Conservation (phyloP, 1,140 invertebrate species). For the Camponotus pennsylvanicus region DNA sequence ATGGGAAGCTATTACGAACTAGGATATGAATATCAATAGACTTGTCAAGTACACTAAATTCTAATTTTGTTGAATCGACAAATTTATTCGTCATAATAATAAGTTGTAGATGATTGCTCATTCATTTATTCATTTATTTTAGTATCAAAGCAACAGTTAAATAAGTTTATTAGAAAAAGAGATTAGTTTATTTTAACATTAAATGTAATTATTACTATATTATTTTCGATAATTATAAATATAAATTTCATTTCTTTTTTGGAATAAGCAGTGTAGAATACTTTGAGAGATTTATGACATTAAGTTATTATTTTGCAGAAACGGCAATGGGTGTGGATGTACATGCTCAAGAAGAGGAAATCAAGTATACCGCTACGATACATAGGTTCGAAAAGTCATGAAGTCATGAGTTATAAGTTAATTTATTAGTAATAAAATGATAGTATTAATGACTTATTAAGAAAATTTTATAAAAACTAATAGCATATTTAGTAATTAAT, state of each 20-base stretch:
- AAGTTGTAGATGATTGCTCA: background rate
- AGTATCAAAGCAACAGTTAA: background rate
- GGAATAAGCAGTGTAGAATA: background rate
- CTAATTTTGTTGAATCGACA: background rate
- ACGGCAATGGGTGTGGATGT: constrained; percentile 94
- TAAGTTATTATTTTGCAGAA: constrained; percentile 86
- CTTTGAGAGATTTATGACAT: background rate
- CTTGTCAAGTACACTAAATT: background rate
- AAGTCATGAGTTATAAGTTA: background rate
- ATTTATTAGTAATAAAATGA: background rate
- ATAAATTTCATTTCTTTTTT: background rate
- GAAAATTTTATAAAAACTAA: too few species aligned
- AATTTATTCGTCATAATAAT: background rate
- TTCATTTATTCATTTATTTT: background rate
- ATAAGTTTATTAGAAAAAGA: background rate
- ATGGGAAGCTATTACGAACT: background rate
- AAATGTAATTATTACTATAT: background rate
- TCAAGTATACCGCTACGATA: constrained; percentile 91
- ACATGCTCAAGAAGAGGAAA: constrained; percentile 90
- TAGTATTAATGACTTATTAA: too few species aligned
- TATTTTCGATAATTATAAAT: background rate
- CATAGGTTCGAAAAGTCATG: constrained; percentile 80
- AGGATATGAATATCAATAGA: background rate
- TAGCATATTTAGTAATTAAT: too few species aligned
- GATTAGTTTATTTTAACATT: background rate